Base-by-base conservation (phyloP, 2,888 invertebrate species). In the Lasius platythorax region DNA sequence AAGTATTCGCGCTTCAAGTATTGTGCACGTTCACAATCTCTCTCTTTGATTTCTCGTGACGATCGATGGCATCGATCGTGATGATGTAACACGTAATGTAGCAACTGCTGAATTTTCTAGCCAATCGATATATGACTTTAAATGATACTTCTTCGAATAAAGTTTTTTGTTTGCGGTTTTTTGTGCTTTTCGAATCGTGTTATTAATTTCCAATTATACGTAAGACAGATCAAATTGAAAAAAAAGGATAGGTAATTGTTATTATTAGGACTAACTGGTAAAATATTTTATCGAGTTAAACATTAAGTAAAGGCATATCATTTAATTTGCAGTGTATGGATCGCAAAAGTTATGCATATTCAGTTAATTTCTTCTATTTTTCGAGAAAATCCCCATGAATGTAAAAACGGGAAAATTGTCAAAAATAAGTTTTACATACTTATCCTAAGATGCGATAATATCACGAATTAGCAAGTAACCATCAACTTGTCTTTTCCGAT, bases 221-320 rank as follows among this genome's bases (percentile, higher is more conserved):
- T 46, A 46, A 40, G n/a, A 40, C 12, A 61, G 1, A 61, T 50
- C 30, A 70, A 30, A 15, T 30, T 40, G 18, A n/a, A 23, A 40
- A 61, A 28, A 61, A 12, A 61, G 12, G 2, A 46, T n/a, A 74
- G 3, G 3, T 18, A 3, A 23, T 23, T 66, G 18, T 78, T 67
- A 67, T 78, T 56, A 67, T 78, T 67, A 67, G 23, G 50, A 73
- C 63, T 73, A 37, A 81, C 73, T 73, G 23, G 23, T 23, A 63
- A 81, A 81, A 37, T 50, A 63, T 81, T 64, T 72, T 37, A 81
- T 70, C 33, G 46, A 46, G 33, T 43, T 30, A 43, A 50, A 61
- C 30, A 72, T 81, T 81, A 81, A 18, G n/a, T 61, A 81, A 72
- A 12, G 30, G 23, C 18, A 30, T 33, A 50, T 28, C 50, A 23